phyloP scores from a whole-genome alignment of 2,888 invertebrate species.

The Caenorhabditis imperialis region DNA sequence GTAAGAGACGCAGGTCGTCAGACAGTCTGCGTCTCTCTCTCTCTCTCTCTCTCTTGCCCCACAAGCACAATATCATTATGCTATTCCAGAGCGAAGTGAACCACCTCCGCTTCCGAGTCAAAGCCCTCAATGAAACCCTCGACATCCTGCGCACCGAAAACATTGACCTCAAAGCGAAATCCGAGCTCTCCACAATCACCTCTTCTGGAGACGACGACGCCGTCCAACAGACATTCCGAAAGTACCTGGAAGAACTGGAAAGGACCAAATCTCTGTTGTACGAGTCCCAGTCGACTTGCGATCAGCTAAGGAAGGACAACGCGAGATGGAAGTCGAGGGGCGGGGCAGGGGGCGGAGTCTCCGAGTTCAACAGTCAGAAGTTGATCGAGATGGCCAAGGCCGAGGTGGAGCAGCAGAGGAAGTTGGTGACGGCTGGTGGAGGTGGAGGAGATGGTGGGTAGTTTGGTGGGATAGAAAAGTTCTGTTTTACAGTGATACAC shows the following conservation, averaged over 20 bases:
- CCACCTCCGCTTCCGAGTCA: slow-evolving; percentile 89
- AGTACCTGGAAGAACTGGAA: slow-evolving; percentile 58
- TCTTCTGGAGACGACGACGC: slow-evolving; percentile 33
- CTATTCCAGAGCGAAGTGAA: slow-evolving; percentile 91
- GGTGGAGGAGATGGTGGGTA: slow-evolving; percentile 75
- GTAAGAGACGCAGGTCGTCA: too few species aligned
- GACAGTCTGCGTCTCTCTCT: too few species aligned
- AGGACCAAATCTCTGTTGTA: slow-evolving; percentile 84
- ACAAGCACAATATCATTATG: too few species aligned
- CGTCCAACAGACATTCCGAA: slow-evolving; percentile 49
- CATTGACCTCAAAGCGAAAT: slow-evolving; percentile 85
- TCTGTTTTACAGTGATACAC: too few species aligned
- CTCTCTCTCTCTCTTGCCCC: too few species aligned
- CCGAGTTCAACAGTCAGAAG: slow-evolving; percentile 45
- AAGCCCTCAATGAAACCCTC: slow-evolving; percentile 94
- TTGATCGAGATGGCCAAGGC: slow-evolving; percentile 64
- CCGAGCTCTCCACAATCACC: slow-evolving; percentile 74
- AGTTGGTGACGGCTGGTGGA: slow-evolving; percentile 59
- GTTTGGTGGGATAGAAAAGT: too few species aligned
- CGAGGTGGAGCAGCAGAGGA: slow-evolving; percentile 66
- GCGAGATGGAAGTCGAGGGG: slow-evolving; percentile 53
- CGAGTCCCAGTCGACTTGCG: slow-evolving; percentile 88
- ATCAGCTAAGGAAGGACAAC: slow-evolving; percentile 82
- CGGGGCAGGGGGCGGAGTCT: slow-evolving; percentile 9
- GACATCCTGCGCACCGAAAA: slow-evolving; percentile 89